A percentile compares a stretch with the other conserved stretches of the same genome.
phyloP scores from a whole-genome alignment of 2,888 invertebrate genomes.

The Neocrepidodera transversa region DNA sequence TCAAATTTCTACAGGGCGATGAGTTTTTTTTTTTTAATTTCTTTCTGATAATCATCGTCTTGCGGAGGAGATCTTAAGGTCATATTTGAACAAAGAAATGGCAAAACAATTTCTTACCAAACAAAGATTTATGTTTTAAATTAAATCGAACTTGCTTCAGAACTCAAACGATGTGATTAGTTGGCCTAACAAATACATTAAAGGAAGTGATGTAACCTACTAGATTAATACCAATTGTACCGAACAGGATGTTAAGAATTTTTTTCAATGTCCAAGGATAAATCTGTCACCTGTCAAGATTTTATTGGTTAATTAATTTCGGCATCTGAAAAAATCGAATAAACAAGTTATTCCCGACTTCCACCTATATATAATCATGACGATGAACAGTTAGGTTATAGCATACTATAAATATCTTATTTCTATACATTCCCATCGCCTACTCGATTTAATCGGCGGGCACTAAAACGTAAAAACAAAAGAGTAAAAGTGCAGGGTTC shows the following conservation, averaged over 20 bases:
- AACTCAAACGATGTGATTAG: no score
- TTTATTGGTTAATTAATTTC: no score
- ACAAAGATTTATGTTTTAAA: no score
- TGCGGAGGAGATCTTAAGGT: not conserved
- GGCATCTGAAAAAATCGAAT: no score
- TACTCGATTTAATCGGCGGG: constrained; percentile 19
- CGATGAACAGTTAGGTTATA: constrained; percentile 5
- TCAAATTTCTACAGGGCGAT: constrained; percentile 10
- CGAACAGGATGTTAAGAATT: no score
- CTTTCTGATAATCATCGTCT: not conserved
- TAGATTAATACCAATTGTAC: no score
- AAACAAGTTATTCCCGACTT: not conserved
- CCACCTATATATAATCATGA: not conserved
- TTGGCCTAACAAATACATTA: no score
- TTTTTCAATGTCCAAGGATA: no score
- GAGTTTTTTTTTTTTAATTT: constrained; percentile 7
- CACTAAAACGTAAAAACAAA: constrained; percentile 16
- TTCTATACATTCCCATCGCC: constrained; percentile 19
- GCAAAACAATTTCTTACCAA: no score
- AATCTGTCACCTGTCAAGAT: no score
- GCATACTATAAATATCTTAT: constrained; percentile 14
- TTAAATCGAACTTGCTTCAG: no score
- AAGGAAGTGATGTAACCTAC: no score
- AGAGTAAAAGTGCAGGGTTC: constrained; percentile 23
- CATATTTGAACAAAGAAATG: not conserved